phyloP scores from a whole-genome alignment of 2,888 invertebrate species.

The Petrolisthes manimaculis region DNA sequence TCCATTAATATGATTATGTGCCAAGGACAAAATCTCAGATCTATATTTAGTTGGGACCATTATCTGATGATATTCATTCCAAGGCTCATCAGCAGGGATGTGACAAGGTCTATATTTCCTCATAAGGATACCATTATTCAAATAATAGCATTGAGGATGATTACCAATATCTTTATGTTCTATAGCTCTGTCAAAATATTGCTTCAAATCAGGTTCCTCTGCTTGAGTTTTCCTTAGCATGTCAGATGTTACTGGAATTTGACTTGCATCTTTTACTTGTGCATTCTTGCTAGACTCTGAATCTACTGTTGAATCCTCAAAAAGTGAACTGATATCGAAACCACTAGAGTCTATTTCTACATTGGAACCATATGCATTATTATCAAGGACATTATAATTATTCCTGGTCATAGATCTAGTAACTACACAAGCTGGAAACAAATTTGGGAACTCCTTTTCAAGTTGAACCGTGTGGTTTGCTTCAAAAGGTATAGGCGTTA shows the following conservation, averaged over 20 bases:
- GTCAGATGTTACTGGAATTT: background rate
- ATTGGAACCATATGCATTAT: no score
- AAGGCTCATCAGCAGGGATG: background rate
- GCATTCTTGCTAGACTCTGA: background rate
- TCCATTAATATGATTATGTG: constrained; percentile 1
- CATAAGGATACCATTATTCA: constrained; percentile 13
- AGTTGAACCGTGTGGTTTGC: background rate
- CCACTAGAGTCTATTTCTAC: no score
- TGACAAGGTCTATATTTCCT: constrained; percentile 3
- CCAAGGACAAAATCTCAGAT: background rate
- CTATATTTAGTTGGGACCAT: background rate
- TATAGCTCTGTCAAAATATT: background rate
- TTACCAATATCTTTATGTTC: background rate
- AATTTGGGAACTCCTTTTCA: background rate
- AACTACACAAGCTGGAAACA: background rate
- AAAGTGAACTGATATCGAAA: no score
- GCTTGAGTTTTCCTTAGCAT: background rate
- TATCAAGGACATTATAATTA: background rate
- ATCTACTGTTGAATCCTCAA: background rate
- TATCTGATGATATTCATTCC: background rate
- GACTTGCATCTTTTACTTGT: background rate
- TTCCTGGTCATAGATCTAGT: background rate
- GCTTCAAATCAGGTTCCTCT: background rate
- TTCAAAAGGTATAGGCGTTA: background rate
- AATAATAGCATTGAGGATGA: constrained; percentile 6